Percentiles rank a stretch among this genome's conserved stretches.
These are phyloP conservation scores for Pseudotriccus pelzelni DNA, from an alignment of 2,797 vertebrate genomes.

Conservation along the genomic window DNA sequence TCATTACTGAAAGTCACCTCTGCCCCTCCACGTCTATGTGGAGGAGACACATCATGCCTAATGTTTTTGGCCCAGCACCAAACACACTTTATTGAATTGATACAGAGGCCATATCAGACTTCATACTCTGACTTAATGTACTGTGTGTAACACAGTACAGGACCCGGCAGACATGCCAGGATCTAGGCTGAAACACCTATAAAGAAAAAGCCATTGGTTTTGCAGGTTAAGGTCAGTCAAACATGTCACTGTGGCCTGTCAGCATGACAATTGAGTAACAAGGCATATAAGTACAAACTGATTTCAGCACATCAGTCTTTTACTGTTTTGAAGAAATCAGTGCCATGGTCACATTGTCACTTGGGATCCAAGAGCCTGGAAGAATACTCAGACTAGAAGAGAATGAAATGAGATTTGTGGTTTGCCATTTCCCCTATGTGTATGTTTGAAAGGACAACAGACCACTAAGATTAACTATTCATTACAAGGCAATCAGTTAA, in stretches of 20 bases:
- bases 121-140: neutral
- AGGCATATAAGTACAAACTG: neutral
- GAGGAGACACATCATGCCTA: neutral
- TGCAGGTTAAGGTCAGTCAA: neutral
- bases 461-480: neutral
- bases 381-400: neutral
- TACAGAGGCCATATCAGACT: neutral
- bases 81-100: neutral
- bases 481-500: neutral
- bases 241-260: neutral
- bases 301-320: neutral
- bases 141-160: neutral
- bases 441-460: neutral
- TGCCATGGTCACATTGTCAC: neutral
- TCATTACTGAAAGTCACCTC: neutral
- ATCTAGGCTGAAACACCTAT: neutral
- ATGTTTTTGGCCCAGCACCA: neutral
- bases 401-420: neutral
- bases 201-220: neutral
- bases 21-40: accelerated
- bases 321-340: neutral
- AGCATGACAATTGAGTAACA: neutral
- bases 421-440: neutral
- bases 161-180: neutral
- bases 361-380: neutral